A percentile compares a stretch with the other conserved stretches of the same genome.
phyloP scores from a whole-genome alignment of 2,888 invertebrate genomes.

The Anaspis maculata region DNA sequence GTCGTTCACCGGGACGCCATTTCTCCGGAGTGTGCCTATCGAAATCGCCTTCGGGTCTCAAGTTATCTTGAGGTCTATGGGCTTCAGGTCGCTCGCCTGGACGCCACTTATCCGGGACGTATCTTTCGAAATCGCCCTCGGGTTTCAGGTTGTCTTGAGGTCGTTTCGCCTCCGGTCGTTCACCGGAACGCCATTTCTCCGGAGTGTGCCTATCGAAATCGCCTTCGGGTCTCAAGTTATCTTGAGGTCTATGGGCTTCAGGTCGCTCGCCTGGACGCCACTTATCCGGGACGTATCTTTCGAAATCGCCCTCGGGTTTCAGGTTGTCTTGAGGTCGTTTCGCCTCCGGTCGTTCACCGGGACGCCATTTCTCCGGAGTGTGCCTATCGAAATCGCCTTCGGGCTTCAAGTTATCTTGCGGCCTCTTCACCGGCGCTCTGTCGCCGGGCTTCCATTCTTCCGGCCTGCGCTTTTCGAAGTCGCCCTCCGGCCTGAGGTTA shows the following conservation, averaged over 20 bases:
- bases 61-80: constrained; percentile 38
- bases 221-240: constrained; percentile 40
- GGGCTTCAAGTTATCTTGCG: constrained; percentile 40
- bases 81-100: constrained; percentile 40
- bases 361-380: constrained; percentile 24
- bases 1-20: constrained; percentile 47
- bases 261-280: constrained; percentile 38
- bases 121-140: constrained; percentile 39
- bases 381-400: constrained; percentile 44
- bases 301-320: constrained; percentile 44
- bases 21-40: constrained; percentile 38
- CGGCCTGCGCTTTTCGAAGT: constrained; percentile 40
- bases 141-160: constrained; percentile 45
- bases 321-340: constrained; percentile 41
- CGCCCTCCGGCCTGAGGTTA: constrained; percentile 52
- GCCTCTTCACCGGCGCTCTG: constrained; percentile 36
- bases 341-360: constrained; percentile 39
- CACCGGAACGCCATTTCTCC: constrained; percentile 28
- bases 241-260: constrained; percentile 37
- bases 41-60: constrained; percentile 48
- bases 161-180: constrained; percentile 36
- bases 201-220: constrained; percentile 31
- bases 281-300: constrained; percentile 24
- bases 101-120: constrained; percentile 40
- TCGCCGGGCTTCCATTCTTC: constrained; percentile 35